These are phyloP conservation scores for Adelosebastes latens DNA, from an alignment of 2,797 vertebrate genomes.

Conservation along the genomic window DNA sequence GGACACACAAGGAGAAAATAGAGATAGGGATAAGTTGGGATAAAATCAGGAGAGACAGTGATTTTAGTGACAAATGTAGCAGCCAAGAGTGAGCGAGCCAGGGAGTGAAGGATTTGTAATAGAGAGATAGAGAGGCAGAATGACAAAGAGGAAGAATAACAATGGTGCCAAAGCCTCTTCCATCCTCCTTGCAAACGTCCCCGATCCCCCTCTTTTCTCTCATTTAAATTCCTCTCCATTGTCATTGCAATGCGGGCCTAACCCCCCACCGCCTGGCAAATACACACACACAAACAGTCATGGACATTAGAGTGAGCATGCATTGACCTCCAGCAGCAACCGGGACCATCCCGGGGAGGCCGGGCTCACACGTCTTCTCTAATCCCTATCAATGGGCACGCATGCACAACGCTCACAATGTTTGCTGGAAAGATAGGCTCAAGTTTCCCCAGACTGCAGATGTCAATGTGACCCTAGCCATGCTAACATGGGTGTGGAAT, in stretches of 20 bases:
- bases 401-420: constrained; percentile 47
- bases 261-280: constrained; percentile 63
- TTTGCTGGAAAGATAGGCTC: constrained; percentile 69
- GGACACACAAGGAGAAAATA: constrained; percentile 5
- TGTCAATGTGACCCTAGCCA: constrained; percentile 72
- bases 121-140: constrained; percentile 68
- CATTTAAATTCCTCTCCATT: constrained; percentile 78
- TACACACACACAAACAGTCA: constrained; percentile 33
- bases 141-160: constrained; percentile 74
- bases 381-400: constrained; percentile 74
- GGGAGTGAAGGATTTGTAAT: constrained; percentile 62
- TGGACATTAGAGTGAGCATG: constrained; percentile 49
- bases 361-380: constrained; percentile 49
- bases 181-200: constrained; percentile 73
- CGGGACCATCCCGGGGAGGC: constrained; percentile 53
- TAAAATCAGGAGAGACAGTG: constrained; percentile 34
- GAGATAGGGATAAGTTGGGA: constrained; percentile 36
- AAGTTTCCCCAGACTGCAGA: constrained; percentile 67
- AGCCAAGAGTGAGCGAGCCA: constrained; percentile 35
- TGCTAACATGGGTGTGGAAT: constrained; percentile 65
- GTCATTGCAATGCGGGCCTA: constrained; percentile 70
- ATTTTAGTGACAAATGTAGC: constrained; percentile 41
- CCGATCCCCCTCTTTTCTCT: constrained; percentile 69
- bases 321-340: constrained; percentile 63
- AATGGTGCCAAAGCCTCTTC: constrained; percentile 74